phyloP scores from a whole-genome alignment of 2,888 invertebrate species.

The Rhimphoctona megacephalus region DNA sequence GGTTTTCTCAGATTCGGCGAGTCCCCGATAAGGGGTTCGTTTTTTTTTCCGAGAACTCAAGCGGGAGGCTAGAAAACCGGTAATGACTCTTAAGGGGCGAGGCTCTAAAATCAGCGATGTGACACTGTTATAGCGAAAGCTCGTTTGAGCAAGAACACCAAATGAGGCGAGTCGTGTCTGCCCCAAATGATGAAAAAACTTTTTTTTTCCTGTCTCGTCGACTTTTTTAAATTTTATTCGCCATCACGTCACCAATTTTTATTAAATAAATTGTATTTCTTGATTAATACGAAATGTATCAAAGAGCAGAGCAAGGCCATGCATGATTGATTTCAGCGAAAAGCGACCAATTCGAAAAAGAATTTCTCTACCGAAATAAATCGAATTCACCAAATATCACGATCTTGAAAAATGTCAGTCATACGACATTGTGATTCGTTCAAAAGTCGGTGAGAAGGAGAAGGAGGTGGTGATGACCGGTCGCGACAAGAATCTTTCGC shows the following conservation, averaged over 20 bases:
- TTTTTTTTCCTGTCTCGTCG: background rate
- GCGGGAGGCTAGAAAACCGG: constrained; percentile 53
- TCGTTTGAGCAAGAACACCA: constrained; percentile 33
- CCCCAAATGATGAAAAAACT: background rate
- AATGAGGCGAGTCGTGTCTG: constrained; percentile 37
- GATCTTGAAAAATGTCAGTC: background rate
- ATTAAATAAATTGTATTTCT: background rate
- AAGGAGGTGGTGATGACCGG: background rate
- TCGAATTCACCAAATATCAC: background rate
- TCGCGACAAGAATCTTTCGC: background rate
- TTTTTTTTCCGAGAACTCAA: constrained; percentile 2
- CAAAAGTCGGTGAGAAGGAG: background rate
- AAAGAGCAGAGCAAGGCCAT: background rate
- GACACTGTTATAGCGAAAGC: constrained; percentile 53
- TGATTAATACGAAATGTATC: background rate
- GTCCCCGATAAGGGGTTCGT: constrained; percentile 51
- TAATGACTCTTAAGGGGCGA: constrained; percentile 44
- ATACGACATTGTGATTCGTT: background rate
- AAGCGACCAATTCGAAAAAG: background rate
- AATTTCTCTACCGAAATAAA: background rate
- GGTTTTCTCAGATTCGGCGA: background rate
- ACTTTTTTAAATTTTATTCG: background rate
- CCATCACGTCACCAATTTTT: too few species aligned
- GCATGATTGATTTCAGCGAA: background rate
- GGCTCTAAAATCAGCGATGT: constrained; percentile 61